Percentiles rank a stretch among this genome's conserved stretches.
Conservation (phyloP, 2,113 vertebrate species). For the Carollia perspicillata region DNA sequence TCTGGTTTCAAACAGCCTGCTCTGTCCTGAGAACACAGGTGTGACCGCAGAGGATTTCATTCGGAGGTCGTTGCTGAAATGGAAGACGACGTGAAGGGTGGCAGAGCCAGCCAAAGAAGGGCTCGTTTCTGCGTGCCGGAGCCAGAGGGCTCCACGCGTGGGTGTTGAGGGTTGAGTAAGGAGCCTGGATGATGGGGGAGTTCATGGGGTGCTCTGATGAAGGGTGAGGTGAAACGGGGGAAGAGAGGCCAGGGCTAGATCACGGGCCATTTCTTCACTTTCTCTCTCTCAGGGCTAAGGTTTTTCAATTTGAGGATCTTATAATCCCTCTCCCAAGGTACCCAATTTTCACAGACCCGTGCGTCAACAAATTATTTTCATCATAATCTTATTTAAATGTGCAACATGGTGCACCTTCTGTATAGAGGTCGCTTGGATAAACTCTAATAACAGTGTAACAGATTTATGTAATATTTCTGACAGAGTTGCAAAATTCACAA, state of each 20-base stretch:
- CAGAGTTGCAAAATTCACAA: not conserved
- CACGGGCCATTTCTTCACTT: fast-evolving
- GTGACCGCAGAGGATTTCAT: not conserved
- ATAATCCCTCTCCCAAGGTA: not conserved
- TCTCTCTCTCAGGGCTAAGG: fast-evolving
- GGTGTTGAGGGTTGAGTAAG: not conserved
- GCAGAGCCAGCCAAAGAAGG: not conserved
- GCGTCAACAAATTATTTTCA: not conserved
- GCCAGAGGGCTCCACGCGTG: not conserved
- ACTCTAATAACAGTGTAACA: fast-evolving
- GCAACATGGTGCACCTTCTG: not conserved
- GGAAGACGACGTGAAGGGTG: not conserved
- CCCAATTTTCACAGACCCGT: not conserved
- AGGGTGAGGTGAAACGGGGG: not conserved
- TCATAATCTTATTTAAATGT: not conserved
- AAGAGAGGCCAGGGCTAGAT: not conserved
- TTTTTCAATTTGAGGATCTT: not conserved
- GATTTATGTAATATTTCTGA: not conserved
- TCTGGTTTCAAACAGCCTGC: not conserved
- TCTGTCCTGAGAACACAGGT: not conserved
- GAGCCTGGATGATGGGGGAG: not conserved
- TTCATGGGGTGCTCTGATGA: not conserved
- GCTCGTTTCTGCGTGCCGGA: not conserved
- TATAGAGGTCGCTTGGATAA: not conserved
- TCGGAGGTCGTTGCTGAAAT: not conserved